Conservation (phyloP, 1,140 invertebrate genomes). For the Dendrolimus kikuchii region DNA sequence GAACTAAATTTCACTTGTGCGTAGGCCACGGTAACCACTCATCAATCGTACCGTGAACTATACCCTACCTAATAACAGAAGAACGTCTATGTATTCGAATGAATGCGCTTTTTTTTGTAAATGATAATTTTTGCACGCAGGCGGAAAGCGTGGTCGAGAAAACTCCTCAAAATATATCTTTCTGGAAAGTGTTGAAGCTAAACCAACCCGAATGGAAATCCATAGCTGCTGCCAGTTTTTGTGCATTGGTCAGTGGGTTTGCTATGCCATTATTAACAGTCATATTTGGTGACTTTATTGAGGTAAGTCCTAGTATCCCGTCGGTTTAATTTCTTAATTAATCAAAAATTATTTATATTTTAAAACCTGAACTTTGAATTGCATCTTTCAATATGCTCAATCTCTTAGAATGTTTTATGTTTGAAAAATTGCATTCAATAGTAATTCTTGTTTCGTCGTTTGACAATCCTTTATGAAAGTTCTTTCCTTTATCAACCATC, state of each 20-base stretch:
- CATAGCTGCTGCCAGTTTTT: constrained; percentile 78
- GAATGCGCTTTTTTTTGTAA: not conserved
- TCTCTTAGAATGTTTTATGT: not conserved
- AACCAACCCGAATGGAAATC: constrained; percentile 83
- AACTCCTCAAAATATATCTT: constrained; percentile 39
- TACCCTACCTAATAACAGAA: no score
- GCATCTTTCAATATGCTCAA: no score
- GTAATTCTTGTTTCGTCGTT: not conserved
- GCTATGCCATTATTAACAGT: constrained; percentile 85
- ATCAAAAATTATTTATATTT: no score
- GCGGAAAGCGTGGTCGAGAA: constrained; percentile 27
- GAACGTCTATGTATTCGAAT: no score
- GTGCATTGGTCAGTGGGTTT: constrained; percentile 79
- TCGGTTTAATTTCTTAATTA: no score
- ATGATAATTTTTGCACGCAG: constrained; percentile 16
- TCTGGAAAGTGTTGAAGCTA: constrained; percentile 75
- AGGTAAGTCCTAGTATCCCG: constrained; percentile 39
- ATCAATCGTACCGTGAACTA: no score
- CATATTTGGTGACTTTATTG: constrained; percentile 86
- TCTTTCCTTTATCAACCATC: no score
- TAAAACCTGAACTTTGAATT: no score
- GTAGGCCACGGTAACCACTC: no score
- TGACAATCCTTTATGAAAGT: no score
- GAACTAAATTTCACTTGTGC: no score
- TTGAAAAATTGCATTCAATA: not conserved